Evolutionary conservation across 1,140 invertebrate genomes (phyloP).

Genomic region (Teleogryllus occipitalis): DNA sequence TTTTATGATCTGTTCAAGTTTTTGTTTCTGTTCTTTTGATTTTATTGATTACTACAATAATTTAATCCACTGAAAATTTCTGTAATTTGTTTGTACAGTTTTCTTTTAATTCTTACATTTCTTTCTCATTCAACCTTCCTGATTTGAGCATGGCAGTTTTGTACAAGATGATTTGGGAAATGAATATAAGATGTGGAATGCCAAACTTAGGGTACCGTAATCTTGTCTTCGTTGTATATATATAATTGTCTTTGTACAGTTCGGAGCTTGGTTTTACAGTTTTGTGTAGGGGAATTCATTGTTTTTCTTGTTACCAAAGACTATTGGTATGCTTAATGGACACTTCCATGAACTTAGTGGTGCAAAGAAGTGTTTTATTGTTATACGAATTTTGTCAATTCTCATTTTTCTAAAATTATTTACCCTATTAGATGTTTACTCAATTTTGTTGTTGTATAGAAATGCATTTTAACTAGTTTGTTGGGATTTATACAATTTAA

Average conservation of each 20-base stretch:
- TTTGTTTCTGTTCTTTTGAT: no score
- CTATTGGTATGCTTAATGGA: constrained; percentile 12
- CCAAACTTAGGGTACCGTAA: background rate
- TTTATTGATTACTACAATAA: no score
- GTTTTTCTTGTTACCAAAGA: constrained; percentile 19
- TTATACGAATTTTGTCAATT: background rate
- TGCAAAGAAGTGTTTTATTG: constrained; percentile 1
- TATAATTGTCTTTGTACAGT: constrained; percentile 3
- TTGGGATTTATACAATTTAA: constrained; percentile 2
- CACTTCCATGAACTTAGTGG: background rate
- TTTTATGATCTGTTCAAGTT: background rate
- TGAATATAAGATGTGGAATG: background rate
- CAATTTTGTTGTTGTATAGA: constrained; percentile 5
- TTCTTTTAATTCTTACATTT: background rate
- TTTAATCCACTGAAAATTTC: no score
- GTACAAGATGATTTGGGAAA: background rate
- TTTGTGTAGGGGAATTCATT: constrained; percentile 7
- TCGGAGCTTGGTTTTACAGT: constrained; percentile 6
- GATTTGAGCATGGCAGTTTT: background rate
- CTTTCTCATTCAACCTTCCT: background rate
- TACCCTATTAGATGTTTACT: background rate
- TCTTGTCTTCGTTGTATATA: constrained; percentile 13
- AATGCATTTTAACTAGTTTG: constrained; percentile 1
- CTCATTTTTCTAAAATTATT: background rate
- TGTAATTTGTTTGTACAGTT: background rate